Evolutionary conservation across 2,113 vertebrate species (phyloP).

Genomic region (Dicentrarchus labrax): DNA sequence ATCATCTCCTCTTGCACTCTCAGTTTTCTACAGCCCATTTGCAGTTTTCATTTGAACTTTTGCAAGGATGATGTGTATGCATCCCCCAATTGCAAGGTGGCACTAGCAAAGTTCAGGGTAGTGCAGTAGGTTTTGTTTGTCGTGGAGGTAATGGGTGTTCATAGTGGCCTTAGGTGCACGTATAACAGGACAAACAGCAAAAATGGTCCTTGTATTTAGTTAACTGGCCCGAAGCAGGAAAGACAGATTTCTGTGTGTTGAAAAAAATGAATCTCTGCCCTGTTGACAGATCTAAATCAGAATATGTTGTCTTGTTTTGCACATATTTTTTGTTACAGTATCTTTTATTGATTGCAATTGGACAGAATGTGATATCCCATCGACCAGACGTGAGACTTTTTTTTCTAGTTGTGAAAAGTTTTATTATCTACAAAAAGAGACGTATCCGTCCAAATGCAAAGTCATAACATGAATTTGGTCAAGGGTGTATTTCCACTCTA

Average conservation of each 20-base stretch:
- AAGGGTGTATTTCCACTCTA: neutral
- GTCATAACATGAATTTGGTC: constrained; percentile 17
- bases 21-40: neutral
- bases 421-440: constrained; percentile 10
- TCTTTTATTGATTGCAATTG: neutral
- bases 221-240: neutral
- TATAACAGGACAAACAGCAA: constrained; percentile 24
- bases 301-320: neutral
- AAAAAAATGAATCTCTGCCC: neutral
- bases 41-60: neutral
- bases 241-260: neutral
- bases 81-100: neutral
- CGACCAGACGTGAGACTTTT: neutral
- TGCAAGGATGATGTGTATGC: neutral
- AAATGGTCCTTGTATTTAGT: constrained; percentile 24
- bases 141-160: neutral
- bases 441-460: neutral
- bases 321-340: neutral
- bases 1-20: constrained; percentile 1
- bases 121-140: constrained; percentile 17
- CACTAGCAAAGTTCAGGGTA: neutral
- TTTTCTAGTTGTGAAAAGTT: neutral
- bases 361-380: neutral
- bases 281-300: neutral
- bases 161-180: neutral